These are phyloP conservation scores for Mastacembelus armatus DNA, from an alignment of 2,797 vertebrate genomes.

Conservation along the genomic window DNA sequence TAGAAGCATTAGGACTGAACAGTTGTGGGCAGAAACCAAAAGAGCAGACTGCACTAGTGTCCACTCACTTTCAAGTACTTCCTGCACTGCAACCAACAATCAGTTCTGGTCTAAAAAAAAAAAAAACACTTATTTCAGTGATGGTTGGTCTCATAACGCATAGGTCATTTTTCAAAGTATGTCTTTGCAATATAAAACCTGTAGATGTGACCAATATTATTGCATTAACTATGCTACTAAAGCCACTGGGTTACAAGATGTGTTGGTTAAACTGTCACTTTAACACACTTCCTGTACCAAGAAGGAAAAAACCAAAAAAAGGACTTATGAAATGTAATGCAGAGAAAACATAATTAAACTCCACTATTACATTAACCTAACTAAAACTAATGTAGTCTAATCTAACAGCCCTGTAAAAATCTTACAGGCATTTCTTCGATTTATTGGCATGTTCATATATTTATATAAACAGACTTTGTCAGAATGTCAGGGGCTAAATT, in stretches of 20 bases:
- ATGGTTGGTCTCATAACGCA: not conserved
- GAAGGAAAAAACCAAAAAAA: no score
- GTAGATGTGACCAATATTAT: no score
- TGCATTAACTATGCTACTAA: no score
- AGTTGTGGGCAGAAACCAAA: constrained; percentile 6
- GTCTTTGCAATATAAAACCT: no score
- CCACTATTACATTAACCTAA: not conserved
- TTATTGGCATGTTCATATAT: not conserved
- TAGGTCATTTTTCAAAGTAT: not conserved
- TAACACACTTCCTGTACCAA: not conserved
- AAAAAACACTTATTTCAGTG: constrained; percentile 26
- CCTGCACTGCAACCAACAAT: constrained; percentile 13
- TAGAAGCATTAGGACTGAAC: not conserved
- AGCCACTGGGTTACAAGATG: no score
- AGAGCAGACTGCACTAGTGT: constrained; percentile 2
- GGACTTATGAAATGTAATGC: not conserved
- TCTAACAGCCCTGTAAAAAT: not conserved
- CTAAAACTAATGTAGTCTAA: not conserved
- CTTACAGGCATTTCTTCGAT: not conserved
- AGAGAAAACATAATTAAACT: not conserved
- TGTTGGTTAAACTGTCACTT: no score
- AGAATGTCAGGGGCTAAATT: no score
- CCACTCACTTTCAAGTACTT: constrained; percentile 27
- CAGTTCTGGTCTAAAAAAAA: not conserved
- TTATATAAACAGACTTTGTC: no score